These are phyloP conservation scores for Homalodisca vitripennis DNA, from an alignment of 1,140 invertebrate genomes.

Conservation along the genomic window DNA sequence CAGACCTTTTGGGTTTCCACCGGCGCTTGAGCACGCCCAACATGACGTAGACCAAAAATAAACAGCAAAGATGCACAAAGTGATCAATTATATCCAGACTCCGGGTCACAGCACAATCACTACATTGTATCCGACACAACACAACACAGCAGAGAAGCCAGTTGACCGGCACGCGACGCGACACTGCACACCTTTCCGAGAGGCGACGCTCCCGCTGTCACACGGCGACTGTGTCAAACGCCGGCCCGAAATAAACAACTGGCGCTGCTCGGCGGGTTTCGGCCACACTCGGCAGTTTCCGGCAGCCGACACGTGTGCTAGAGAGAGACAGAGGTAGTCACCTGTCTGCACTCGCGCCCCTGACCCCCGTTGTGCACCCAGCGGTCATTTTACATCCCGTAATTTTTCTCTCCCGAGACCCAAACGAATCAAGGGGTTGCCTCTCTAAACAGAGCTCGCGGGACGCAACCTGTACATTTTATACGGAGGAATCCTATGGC, in stretches of 20 bases:
- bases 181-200: no score
- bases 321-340: slow-evolving; percentile 11
- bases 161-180: no score
- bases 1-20: slow-evolving; percentile 45
- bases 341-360: slow-evolving; percentile 9
- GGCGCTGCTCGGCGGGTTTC: background rate
- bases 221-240: slow-evolving; percentile 1
- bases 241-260: slow-evolving; percentile 17
- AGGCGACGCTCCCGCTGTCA: background rate
- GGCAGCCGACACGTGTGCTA: slow-evolving; percentile 12
- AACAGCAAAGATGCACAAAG: slow-evolving; percentile 2
- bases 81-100: slow-evolving; percentile 18
- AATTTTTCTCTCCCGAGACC: no score
- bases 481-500: no score
- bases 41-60: slow-evolving; percentile 39
- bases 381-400: no score
- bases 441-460: no score
- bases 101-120: background rate
- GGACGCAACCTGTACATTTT: no score
- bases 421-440: no score
- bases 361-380: no score
- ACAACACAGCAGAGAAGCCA: no score
- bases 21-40: slow-evolving; percentile 42
- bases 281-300: slow-evolving; percentile 9
- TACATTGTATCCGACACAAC: background rate